Evolutionary conservation across 2,797 vertebrate species (phyloP), one percentile per base, ranked within the genome.

Genomic region (Etheostoma perlongum): DNA sequence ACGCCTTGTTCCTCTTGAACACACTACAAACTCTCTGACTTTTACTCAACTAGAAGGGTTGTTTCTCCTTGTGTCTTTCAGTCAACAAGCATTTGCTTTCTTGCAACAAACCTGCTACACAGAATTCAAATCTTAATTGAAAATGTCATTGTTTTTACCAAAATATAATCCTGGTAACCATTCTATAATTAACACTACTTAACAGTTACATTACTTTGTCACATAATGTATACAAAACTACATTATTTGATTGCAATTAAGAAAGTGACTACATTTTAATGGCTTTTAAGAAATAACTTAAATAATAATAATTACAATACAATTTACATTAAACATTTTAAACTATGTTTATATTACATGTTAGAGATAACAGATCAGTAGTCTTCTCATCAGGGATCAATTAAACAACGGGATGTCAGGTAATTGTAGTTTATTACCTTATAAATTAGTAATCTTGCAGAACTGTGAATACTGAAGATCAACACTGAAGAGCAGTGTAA

Each of bases 1-100:
- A 90, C 46, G 53, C 78, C 78, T 81, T 57, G 58, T 83, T 90
- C 92, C 89, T 90, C 87, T 83, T 74, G 48, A 91, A 89, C 90
- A 92, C 83, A 83, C 83, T 44, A 76, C 72, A 84, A 88, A 89
- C 86, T 84, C 72, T 85, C 51, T 68, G 79, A 92, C 86, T 89
- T 88, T 83, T 75, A 76, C 83, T 72, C 6, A 9, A 84, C 71
- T 72, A 54, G 76, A 55, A 69, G 61, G 27, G 82, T 67, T 72
- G 25, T 70, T 81, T 83, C 70, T 86, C 48, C 48, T 80, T 52
- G 42, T 84, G 66, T 67, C 64, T 66, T 72, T 80, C 51, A 51
- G 33, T 77, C 73, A 66, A 59, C 27, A 57, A 59, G 30, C 46
- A 15, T 67, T 66, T 51, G 55, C 40, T 74, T 75, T 78, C 27